phyloP scores from a whole-genome alignment of 92 coral and sea anemone species.

The Phenganax stokvisi region DNA sequence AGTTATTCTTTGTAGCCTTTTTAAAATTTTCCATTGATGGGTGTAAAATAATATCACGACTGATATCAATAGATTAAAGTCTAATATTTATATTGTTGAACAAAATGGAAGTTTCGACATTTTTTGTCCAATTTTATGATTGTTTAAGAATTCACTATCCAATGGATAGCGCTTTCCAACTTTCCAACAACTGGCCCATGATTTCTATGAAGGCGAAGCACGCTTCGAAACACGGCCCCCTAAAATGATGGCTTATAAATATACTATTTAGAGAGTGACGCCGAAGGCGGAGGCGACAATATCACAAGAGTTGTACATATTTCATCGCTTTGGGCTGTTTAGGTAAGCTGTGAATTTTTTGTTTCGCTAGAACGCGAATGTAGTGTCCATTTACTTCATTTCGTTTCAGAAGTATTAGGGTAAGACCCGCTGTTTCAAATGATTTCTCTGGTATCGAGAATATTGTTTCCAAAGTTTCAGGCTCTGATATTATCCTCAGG shows the following conservation, averaged over 20 bases:
- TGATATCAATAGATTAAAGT: no score
- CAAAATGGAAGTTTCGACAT: no score
- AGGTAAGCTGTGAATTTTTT: slow-evolving; percentile 54
- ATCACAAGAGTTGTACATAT: slow-evolving; percentile 88
- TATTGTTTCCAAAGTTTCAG: slow-evolving; percentile 60
- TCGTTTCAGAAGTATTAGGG: slow-evolving; percentile 62
- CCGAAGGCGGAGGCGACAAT: slow-evolving; percentile 80
- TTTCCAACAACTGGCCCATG: no score
- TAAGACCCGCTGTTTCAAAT: slow-evolving; percentile 65
- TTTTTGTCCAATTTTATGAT: no score
- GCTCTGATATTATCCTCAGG: slow-evolving; percentile 65
- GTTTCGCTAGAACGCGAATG: background rate
- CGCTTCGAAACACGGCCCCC: background rate
- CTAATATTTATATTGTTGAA: no score
- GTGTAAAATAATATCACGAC: no score
- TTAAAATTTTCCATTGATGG: no score
- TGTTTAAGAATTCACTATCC: no score
- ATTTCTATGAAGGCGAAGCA: background rate
- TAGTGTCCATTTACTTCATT: background rate
- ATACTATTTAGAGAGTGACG: slow-evolving; percentile 70
- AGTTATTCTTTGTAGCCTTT: no score
- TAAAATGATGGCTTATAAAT: background rate
- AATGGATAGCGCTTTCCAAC: no score
- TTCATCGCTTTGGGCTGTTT: slow-evolving; percentile 90
- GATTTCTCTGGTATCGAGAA: slow-evolving; percentile 61